Percentiles rank a stretch among this genome's conserved stretches.
Evolutionary conservation across 2,888 invertebrate genomes (phyloP).

Genomic region (Prionchulus punctatus): DNA sequence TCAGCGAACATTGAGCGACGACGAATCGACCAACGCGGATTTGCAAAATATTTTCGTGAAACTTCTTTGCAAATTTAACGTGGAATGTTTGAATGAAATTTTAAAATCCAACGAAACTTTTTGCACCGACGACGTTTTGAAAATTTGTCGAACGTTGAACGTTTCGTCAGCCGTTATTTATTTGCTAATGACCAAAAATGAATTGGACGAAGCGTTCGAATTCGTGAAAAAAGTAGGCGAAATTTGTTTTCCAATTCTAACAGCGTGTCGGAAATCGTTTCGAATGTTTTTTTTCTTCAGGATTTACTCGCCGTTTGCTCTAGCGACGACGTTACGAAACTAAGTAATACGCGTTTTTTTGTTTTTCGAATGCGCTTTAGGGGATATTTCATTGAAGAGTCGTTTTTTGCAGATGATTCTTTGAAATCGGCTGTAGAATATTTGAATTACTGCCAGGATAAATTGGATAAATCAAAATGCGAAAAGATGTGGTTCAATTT

Average conservation of each 20-base stretch:
- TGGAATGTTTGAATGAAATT: neutral
- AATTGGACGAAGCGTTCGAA: neutral
- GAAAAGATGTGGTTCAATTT: too few species aligned
- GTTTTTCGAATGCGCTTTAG: neutral
- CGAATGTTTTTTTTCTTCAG: neutral
- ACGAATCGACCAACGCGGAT: neutral
- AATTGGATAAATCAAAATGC: too few species aligned
- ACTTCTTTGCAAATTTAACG: too few species aligned
- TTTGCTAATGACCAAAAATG: neutral
- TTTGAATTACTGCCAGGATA: too few species aligned
- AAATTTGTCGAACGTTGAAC: neutral
- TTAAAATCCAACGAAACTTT: neutral
- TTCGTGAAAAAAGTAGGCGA: neutral
- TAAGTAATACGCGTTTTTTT: neutral
- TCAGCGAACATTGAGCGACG: neutral
- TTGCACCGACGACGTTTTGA: neutral
- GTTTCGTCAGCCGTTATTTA: neutral
- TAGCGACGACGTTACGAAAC: neutral
- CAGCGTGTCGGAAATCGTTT: too few species aligned
- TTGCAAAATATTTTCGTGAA: too few species aligned
- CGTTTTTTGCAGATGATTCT: too few species aligned
- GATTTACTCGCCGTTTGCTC: neutral
- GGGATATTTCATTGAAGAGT: too few species aligned
- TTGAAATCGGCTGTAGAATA: too few species aligned
- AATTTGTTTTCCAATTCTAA: neutral